Base-by-base conservation (phyloP, 2,113 vertebrate genomes). In the Aspidoscelis tigris region DNA sequence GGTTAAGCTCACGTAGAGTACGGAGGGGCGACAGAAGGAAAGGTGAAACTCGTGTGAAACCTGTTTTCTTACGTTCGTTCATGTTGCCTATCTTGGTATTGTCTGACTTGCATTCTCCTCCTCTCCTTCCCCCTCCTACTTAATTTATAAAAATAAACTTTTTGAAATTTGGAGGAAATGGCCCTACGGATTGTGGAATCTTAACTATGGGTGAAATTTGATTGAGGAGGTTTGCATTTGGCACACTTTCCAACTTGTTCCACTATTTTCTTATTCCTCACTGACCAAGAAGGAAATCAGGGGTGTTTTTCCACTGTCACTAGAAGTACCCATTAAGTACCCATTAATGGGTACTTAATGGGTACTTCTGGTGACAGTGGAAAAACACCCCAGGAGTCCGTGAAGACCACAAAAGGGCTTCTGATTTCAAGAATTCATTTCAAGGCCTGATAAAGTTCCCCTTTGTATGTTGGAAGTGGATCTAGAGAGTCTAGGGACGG, bases 81-180 rank as follows among this genome's bases (percentile, higher is more conserved):
- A 47, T 93, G 88, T 92, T 88, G 91, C 86, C 91, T 91, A 92
- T 90, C 84, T 90, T 86, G 81, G 84, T 93, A 86, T 91, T 93
- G 89, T 92, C 76, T 86, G 78, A 70, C 93, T 91, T 81, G 50
- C 86, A 50, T 86, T 87, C 89, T 91, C 86, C 39, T 33, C 16
- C n/a, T 53, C 21, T 2, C 24, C 39, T 41, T n/a, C 50, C 39
- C 66, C 77, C 88, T 87, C 86, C 90, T 93, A 84, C 92, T 90
- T 90, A 89, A 80, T 91, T 90, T 79, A 91, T 83, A 89, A 88
- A 86, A 96, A 96, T 95, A 96, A 96, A 96, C 76, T 84, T 93
- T 95, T 93, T 93, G 94, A 94, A 93, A 93, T 95, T 96, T 95
- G 90, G 91, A 93, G 93, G 93, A 92, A 93, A 90, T 79, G 5